Evolutionary conservation across 2,888 invertebrate species (phyloP).

Genomic region (Blastobasis adustella): DNA sequence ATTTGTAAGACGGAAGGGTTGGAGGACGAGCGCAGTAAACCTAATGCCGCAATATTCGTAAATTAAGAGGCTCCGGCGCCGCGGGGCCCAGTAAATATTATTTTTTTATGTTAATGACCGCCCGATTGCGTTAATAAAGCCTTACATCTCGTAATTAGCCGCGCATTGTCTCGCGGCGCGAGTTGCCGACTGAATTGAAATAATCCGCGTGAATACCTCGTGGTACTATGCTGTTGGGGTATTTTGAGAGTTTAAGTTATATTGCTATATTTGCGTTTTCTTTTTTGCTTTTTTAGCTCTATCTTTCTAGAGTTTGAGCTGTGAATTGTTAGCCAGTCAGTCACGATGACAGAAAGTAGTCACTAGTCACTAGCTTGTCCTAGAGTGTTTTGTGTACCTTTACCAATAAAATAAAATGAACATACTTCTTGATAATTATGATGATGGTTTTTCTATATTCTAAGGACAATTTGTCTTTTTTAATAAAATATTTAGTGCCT

Average conservation of each 20-base stretch:
- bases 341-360: too few relatives aligned
- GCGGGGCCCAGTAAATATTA: conserved; percentile 65
- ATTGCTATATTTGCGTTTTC: background rate
- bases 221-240: too few relatives aligned
- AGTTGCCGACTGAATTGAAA: conserved; percentile 47
- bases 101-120: conserved; percentile 74
- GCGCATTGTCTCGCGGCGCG: conserved; percentile 58
- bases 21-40: conserved; percentile 43
- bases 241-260: too few relatives aligned
- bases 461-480: too few relatives aligned
- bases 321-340: too few relatives aligned
- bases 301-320: too few relatives aligned
- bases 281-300: background rate
- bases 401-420: too few relatives aligned
- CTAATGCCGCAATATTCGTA: conserved; percentile 70
- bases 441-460: too few relatives aligned
- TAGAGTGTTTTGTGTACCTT: too few relatives aligned
- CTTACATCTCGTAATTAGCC: conserved; percentile 70
- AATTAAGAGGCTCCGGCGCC: conserved; percentile 60
- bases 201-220: conserved; percentile 19
- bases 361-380: too few relatives aligned
- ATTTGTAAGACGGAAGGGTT: conserved; percentile 69
- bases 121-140: conserved; percentile 73
- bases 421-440: too few relatives aligned
- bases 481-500: too few relatives aligned